Conservation (phyloP, 2,113 vertebrate genomes). For the Fulica atra region DNA sequence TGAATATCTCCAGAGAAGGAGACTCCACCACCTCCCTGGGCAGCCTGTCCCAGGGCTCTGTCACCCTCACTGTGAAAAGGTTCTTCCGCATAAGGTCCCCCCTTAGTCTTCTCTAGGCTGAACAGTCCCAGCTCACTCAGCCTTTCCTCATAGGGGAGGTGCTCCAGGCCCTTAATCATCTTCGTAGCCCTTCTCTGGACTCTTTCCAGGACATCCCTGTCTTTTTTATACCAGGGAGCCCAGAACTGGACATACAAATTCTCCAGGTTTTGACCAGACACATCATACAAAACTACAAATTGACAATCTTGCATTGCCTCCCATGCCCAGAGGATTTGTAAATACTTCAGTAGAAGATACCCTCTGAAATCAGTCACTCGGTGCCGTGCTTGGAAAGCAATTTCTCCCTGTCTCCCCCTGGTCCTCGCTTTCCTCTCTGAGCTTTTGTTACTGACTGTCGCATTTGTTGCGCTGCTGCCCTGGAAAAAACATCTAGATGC, state of each 20-base stretch:
- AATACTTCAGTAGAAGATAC: background rate
- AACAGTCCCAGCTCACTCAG: no score
- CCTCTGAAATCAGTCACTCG: background rate
- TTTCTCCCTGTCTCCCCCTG: background rate
- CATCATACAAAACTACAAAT: background rate
- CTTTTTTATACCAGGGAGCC: no score
- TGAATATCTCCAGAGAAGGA: no score
- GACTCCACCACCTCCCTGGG: no score
- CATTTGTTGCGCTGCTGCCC: background rate
- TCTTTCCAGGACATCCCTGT: no score
- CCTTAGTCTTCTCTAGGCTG: no score
- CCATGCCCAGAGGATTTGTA: background rate
- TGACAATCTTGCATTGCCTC: background rate
- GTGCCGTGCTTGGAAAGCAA: background rate
- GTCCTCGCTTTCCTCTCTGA: background rate
- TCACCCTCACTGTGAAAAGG: no score
- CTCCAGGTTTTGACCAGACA: background rate
- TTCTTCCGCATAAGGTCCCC: no score
- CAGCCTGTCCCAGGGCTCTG: no score
- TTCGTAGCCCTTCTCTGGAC: no score
- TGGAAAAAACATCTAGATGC: background rate
- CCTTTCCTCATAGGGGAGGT: no score
- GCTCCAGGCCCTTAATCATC: no score
- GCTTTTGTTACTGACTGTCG: background rate
- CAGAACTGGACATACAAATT: background rate